Percentiles rank a stretch among this genome's conserved stretches.
These are phyloP conservation scores for Phenacoccus solenopsis DNA, from an alignment of 1,140 invertebrate species.

Conservation along the genomic window DNA sequence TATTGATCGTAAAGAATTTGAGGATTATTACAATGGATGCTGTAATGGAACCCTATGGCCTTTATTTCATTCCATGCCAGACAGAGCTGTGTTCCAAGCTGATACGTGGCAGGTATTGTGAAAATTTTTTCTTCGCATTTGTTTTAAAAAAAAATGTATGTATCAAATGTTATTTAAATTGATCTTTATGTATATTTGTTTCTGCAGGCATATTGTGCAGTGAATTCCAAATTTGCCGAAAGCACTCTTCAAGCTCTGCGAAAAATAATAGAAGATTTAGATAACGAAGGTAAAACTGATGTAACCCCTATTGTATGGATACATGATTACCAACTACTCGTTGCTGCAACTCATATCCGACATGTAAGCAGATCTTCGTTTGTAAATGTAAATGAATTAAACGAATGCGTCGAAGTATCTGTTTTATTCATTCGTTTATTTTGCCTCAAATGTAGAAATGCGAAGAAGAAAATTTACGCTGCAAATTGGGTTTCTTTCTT, in stretches of 20 bases:
- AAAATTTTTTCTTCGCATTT: background rate
- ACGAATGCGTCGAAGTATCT: no score
- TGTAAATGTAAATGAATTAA: no score
- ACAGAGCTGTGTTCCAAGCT: slow-evolving; percentile 56
- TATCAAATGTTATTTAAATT: no score
- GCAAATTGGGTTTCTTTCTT: slow-evolving; percentile 77
- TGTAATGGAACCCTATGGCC: slow-evolving; percentile 89
- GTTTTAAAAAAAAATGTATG: no score
- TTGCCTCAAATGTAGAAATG: slow-evolving; percentile 38
- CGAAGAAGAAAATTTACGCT: slow-evolving; percentile 60
- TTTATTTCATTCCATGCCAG: slow-evolving; percentile 81
- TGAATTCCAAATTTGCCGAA: slow-evolving; percentile 70
- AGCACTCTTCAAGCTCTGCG: slow-evolving; percentile 56
- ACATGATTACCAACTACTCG: slow-evolving; percentile 84
- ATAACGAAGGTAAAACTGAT: slow-evolving; percentile 43
- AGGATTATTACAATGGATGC: slow-evolving; percentile 81
- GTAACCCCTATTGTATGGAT: slow-evolving; percentile 65
- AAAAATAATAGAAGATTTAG: slow-evolving; percentile 36
- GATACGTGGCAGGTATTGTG: slow-evolving; percentile 66
- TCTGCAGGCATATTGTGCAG: slow-evolving; percentile 52
- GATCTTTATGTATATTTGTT: background rate
- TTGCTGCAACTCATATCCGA: slow-evolving; percentile 76
- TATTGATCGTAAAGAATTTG: slow-evolving; percentile 56
- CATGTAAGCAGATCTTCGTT: slow-evolving; percentile 37
- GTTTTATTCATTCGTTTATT: background rate